Base-by-base conservation (phyloP, 2,888 invertebrate species). In the Masnerella sp. region DNA sequence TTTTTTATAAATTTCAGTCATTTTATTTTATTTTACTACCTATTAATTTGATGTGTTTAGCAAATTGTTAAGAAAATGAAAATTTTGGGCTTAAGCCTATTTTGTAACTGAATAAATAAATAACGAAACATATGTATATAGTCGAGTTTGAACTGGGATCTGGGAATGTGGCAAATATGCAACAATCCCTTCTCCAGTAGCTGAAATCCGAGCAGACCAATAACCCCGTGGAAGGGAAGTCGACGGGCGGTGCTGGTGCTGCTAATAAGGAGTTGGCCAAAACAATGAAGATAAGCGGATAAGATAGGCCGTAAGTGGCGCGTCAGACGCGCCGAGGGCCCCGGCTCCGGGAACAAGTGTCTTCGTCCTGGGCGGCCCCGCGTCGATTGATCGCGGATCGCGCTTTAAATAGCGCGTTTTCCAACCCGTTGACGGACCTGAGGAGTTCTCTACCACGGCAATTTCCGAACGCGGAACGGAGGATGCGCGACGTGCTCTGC, bases 261-360 rank as follows among this genome's bases (percentile, higher is more conserved):
- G 32, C 38, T 52, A 47, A 65, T 54, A 45, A 67, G 52, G 30
- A 62, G 51, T 17, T 51, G 12, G 47, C 17, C 18, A 47, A 54
- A 67, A 67, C 65, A 67, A 67, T 67, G 22, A 40, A 56, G 65
- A 67, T 67, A 67, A 67, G 49, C 34, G 56, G 65, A 67, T 67
- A 58, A 47, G 67, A 67, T 56, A 58, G 28, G 22, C 38, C 8
- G 17, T 22, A 15, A 56, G 67, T 42, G 45, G 56, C 32, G 25
- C 22, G 42, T 58, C 42, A 42, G 34, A 25, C 51, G 62, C 32
- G 51, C 4, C 34, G 49, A 20, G 32, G 36, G 11, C 3, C 17
- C 32, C 25, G 42, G 15, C 12, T 22, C 14, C 28, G 11, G 38
- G 47, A 47, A 47, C 51, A 42, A 62, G 62, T 49, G 38, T 49